Evolutionary conservation across 53 echinoderm and acorn worm genomes (phyloP).

Genomic region (Luidia sarsii): DNA sequence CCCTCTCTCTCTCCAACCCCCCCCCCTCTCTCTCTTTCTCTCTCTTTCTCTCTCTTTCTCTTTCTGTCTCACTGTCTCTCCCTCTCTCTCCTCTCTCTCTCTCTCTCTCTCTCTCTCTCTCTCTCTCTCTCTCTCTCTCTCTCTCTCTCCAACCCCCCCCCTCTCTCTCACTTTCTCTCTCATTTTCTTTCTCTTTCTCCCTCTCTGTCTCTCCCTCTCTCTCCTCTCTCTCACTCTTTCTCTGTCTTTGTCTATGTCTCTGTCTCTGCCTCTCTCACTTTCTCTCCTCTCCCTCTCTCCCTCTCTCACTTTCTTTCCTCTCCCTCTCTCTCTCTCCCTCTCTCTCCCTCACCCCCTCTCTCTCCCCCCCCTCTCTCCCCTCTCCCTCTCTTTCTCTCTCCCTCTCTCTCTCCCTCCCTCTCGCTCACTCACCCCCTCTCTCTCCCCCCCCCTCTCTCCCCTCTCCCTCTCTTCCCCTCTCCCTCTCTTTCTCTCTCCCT

Average conservation of each 20-base stretch:
- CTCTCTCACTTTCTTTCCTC: too few relatives aligned
- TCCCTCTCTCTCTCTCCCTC: slow-evolving; percentile 35
- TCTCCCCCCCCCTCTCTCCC: background rate
- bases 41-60: too few relatives aligned
- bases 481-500: slow-evolving; percentile 32
- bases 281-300: slow-evolving; percentile 40
- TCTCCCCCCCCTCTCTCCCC: slow-evolving; percentile 26
- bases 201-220: too few relatives aligned
- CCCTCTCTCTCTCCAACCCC: too few relatives aligned
- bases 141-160: slow-evolving; percentile 28
- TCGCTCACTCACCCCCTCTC: slow-evolving; percentile 19
- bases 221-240: slow-evolving; percentile 40
- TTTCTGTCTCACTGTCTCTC: too few relatives aligned
- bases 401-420: slow-evolving; percentile 3
- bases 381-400: too few relatives aligned
- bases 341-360: too few relatives aligned
- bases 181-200: slow-evolving; percentile 28
- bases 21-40: slow-evolving; percentile 30
- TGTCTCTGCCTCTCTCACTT: too few relatives aligned
- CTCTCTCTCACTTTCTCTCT: too few relatives aligned
- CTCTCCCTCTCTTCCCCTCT: background rate
- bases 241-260: slow-evolving; percentile 34
- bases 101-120: too few relatives aligned
- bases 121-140: slow-evolving; percentile 46
- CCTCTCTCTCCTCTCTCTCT: slow-evolving; percentile 15